Base-by-base conservation (phyloP, 2,797 vertebrate genomes). In the Acanthiza pusilla region DNA sequence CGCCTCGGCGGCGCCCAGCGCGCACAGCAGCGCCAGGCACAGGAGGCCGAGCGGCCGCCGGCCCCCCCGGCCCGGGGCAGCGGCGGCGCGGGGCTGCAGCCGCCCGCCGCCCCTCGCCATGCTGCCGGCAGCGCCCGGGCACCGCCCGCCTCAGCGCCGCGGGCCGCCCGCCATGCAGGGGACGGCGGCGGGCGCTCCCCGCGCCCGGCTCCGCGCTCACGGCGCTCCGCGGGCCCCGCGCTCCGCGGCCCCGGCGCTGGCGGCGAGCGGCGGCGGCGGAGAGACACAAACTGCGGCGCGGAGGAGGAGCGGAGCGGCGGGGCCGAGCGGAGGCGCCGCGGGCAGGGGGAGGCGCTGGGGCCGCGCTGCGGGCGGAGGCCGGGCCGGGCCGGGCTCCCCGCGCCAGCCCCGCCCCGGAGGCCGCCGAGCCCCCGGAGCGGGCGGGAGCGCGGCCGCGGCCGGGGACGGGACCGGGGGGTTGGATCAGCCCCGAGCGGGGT, bases 1-100 rank as follows among this genome's bases (percentile, higher is more conserved):
- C 63, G 98, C 98, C 38, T 98, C 98, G 4, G 98, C 98, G 90
- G 95, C 89, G 73, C 98, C 98, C 94, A 98, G 97, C 65, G 98
- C 97, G 97, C 98, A 98, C 58, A 97, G 98, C 42, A 98, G 95
- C 25, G 97, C 96, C 89, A 97, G 89, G 88, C 97, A 98, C 27
- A 98, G 45, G 25, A 98, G 92, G 73, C 98, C 91, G 73, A 98
- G 94, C 94, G 97, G 97, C 97, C 98, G 97, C 89, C 77, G 96
- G 91, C 94, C 78, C 51, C 72, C 55, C 91, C 65, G 93, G 85
- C 71, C 79, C 48, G 63, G 51, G 58, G 77, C 62, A 60, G 63
- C 60, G 72, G 68, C 42, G 42, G 54, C 9, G 11, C 48, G 75
- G 61, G 60, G 61, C 63, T 83, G 63, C n/a, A 54, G 83, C 80